phyloP scores from a whole-genome alignment of 2,888 invertebrate genomes.

The Apocheima hispidaria region DNA sequence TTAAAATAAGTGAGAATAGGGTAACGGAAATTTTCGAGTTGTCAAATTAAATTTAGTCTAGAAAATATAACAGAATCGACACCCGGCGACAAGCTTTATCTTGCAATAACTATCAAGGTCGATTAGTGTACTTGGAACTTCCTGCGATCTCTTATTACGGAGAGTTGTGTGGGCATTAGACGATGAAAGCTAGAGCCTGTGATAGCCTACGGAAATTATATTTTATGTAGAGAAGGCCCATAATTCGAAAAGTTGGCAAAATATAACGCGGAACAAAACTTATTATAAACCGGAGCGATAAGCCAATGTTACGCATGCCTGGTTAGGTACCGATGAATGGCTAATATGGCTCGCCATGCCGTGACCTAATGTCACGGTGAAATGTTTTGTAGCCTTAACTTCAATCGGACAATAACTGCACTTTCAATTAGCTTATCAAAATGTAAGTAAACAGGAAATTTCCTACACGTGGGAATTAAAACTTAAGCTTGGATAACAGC shows the following conservation, averaged over 20 bases:
- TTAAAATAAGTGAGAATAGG: no score
- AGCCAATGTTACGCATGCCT: conserved; percentile 16
- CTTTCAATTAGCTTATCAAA: conserved; percentile 29
- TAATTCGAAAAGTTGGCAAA: background rate
- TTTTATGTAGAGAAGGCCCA: background rate
- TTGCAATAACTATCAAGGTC: background rate
- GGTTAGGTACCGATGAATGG: conserved; percentile 10
- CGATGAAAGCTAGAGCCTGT: background rate
- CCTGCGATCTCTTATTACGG: no score
- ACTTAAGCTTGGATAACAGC: conserved; percentile 8
- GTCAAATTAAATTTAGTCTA: no score
- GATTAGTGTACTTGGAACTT: background rate
- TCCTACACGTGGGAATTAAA: conserved; percentile 23
- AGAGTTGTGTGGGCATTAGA: no score
- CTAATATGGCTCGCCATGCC: conserved; percentile 21
- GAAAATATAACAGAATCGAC: no score
- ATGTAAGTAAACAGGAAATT: conserved; percentile 20
- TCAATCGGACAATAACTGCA: background rate
- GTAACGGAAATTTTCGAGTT: no score
- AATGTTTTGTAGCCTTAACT: conserved; percentile 14
- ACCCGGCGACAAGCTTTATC: background rate
- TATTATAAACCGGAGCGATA: conserved; percentile 13
- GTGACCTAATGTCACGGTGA: conserved; percentile 34
- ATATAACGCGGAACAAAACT: conserved; percentile 3
- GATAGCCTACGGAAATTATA: background rate